Evolutionary conservation across 2,888 invertebrate species (phyloP), one percentile per base, ranked within the genome.

Genomic region (Fragum sueziense): DNA sequence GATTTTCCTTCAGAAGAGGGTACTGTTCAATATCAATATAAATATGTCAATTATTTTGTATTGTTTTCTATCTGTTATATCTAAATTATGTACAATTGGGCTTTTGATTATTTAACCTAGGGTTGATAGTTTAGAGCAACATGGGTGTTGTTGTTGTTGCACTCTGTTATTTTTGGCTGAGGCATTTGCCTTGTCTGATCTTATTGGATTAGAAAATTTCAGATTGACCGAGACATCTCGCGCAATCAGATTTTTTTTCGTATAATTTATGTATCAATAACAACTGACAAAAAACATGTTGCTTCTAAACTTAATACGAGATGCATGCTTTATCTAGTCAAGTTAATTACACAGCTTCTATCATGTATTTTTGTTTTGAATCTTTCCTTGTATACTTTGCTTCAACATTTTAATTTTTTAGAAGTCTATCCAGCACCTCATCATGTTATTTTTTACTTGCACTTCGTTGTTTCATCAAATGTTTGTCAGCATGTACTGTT

Each of bases 1-100:
- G 22, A 62, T 62, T 62, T 29, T 34, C 27, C 65, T 27, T 41
- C 65, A 41, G 65, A 65, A 22, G 65, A 65, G 65, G 65, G 65
- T 65, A 65, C 41, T 41, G 6, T 0, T 57, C 3, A 14, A 65
- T 65, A 34, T 65, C 41, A 41, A 41, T 34, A 65, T 4, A 17
- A 11, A 11, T 25, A 31, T 61, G 61, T 61, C 33, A 33, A 33
- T 61, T 31, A 61, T 61, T 33, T 20, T 61, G 33, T 31, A 61
- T 33, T n/a, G 33, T 33, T 47, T 47, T 14, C 3, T n/a, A n/a
- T n/a, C n/a, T n/a, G n/a, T n/a, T n/a, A n/a, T n/a, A n/a, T n/a
- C n/a, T n/a, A n/a, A n/a, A n/a, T n/a, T n/a, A n/a, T n/a, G n/a
- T n/a, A n/a, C n/a, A n/a, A 47, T 9, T 2, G n/a, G 17, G 47